Evolutionary conservation across 2,888 invertebrate species (phyloP).

Genomic region (Lottia gigantea): DNA sequence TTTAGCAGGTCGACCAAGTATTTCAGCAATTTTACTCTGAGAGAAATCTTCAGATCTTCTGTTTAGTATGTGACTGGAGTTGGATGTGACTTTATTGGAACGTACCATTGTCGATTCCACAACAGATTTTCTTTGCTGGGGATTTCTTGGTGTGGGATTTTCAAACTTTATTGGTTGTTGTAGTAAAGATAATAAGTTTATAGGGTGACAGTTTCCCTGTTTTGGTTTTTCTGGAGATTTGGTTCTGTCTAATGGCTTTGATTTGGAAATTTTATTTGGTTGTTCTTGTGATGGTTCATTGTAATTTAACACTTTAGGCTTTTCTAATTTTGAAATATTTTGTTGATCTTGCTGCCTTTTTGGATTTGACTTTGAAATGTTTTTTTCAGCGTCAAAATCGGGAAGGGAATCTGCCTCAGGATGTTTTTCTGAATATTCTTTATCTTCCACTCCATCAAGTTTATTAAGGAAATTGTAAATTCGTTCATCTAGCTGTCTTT

Average conservation of each 20-base stretch:
- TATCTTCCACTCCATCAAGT: conserved; percentile 18
- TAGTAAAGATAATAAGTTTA: conserved; percentile 24
- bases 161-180: conserved; percentile 22
- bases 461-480: conserved; percentile 40
- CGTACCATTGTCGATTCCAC: neutral
- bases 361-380: neutral
- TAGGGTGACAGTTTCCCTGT: conserved; percentile 14
- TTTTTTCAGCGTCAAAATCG: neutral
- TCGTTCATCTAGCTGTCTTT: conserved; percentile 41
- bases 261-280: neutral
- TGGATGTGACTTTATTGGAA: neutral
- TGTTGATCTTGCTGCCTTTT: neutral
- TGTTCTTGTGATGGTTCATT: conserved; percentile 5
- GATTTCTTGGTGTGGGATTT: neutral
- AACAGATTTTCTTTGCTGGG: neutral
- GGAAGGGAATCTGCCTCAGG: neutral
- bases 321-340: conserved; percentile 5
- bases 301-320: neutral
- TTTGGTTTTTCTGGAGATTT: neutral
- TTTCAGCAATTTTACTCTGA: neutral
- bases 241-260: neutral
- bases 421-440: conserved; percentile 1
- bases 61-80: neutral
- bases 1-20: neutral
- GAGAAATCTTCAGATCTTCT: neutral